Percentiles rank a stretch among this genome's conserved stretches.
These are phyloP conservation scores for Lacerta viridis DNA, from an alignment of 2,797 vertebrate genomes.

Conservation along the genomic window DNA sequence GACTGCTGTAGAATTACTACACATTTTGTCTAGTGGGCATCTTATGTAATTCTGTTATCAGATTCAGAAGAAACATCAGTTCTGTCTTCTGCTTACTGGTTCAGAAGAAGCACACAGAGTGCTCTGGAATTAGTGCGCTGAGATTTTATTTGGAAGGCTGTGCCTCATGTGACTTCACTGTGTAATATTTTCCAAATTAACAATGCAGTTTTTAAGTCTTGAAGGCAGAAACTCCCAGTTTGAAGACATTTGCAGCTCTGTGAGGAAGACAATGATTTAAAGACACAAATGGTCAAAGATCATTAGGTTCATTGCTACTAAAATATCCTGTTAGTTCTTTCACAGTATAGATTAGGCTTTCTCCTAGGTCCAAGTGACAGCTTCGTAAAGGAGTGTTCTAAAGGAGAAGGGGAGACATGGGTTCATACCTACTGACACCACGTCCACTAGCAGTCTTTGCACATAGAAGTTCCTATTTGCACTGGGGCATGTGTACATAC, in stretches of 20 bases:
- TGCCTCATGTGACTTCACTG: conserved; percentile 43
- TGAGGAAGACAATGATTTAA: conserved; percentile 21
- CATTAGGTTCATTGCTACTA: conserved; percentile 16
- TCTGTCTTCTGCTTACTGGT: conserved; percentile 34
- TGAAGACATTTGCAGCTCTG: not conserved
- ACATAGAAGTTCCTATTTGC: not conserved
- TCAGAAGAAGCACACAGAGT: conserved; percentile 33
- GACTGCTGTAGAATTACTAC: conserved; percentile 5
- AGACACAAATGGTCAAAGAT: conserved; percentile 22
- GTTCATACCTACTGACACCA: too few species aligned
- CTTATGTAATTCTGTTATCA: conserved; percentile 28
- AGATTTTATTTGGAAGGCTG: conserved; percentile 18
- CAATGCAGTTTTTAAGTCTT: conserved; percentile 26
- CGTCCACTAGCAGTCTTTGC: too few species aligned
- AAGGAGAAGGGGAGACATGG: not conserved
- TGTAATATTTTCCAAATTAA: conserved; percentile 3
- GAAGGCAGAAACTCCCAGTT: conserved; percentile 18
- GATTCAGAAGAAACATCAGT: conserved; percentile 29
- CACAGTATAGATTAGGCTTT: not conserved
- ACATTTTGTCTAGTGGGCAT: conserved; percentile 40
- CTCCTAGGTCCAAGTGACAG: not conserved
- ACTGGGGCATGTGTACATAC: not conserved
- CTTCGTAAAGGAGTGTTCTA: not conserved
- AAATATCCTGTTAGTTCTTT: conserved; percentile 12
- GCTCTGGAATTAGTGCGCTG: rapidly evolving